Conservation (phyloP, 2,113 vertebrate genomes). For the Salvelinus fontinalis region DNA sequence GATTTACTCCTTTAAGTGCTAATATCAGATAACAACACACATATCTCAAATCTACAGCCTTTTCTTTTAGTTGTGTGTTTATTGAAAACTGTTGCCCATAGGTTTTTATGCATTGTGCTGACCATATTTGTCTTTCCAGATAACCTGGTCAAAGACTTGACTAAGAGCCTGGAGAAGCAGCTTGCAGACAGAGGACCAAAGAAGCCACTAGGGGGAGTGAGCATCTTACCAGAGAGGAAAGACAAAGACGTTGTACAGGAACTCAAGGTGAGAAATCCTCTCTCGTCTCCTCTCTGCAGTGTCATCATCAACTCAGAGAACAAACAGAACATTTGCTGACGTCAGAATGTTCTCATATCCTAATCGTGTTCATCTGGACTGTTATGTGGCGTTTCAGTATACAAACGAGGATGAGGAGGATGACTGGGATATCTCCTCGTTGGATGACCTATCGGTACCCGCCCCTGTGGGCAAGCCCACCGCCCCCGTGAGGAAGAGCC, state of each 20-base stretch:
- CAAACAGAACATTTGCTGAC: background rate
- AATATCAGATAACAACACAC: too few relatives aligned
- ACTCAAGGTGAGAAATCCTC: slow-evolving; percentile 73
- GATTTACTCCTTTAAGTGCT: too few relatives aligned
- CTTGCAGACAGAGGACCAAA: slow-evolving; percentile 57
- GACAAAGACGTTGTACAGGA: slow-evolving; percentile 79
- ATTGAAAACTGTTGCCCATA: background rate
- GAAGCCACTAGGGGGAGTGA: slow-evolving; percentile 77
- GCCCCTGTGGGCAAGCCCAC: slow-evolving; percentile 61
- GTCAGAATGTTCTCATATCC: background rate
- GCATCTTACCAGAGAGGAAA: slow-evolving; percentile 69
- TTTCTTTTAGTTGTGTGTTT: too few relatives aligned
- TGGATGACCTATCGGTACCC: slow-evolving; percentile 71
- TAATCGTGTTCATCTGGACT: too few relatives aligned
- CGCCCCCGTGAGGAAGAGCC: slow-evolving; percentile 67
- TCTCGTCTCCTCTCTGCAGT: background rate
- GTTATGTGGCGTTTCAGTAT: slow-evolving; percentile 37
- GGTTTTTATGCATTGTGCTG: background rate
- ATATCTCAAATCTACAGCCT: too few relatives aligned
- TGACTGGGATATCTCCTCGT: slow-evolving; percentile 83
- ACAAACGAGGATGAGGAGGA: slow-evolving; percentile 77
- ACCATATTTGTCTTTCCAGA: slow-evolving; percentile 57
- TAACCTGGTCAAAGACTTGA: slow-evolving; percentile 70
- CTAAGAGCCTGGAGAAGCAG: slow-evolving; percentile 76
- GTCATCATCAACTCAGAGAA: background rate